Percentiles rank a stretch among this genome's conserved stretches.
These are phyloP conservation scores for Elysia chlorotica DNA, from an alignment of 1,140 invertebrate genomes.

Conservation along the genomic window DNA sequence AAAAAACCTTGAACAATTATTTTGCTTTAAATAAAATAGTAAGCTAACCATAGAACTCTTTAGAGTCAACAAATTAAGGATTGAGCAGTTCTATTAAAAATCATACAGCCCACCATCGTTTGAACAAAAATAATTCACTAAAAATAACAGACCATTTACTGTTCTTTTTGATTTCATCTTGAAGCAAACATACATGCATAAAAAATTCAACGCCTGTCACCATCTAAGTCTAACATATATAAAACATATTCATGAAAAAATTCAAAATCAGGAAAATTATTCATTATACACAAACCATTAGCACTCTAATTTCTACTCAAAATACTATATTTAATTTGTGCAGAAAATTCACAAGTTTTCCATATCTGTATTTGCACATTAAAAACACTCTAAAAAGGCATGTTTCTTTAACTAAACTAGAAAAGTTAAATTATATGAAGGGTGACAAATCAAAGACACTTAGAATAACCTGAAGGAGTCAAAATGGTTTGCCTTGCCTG, in stretches of 20 bases:
- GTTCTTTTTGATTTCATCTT: neutral
- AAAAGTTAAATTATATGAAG: neutral
- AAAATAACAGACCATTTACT: too few species aligned
- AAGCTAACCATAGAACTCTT: neutral
- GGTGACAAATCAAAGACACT: neutral
- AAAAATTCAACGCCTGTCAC: neutral
- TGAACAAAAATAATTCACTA: too few species aligned
- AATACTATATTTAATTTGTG: neutral
- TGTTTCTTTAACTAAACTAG: too few species aligned
- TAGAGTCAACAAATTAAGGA: too few species aligned
- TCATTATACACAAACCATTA: neutral
- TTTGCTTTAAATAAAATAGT: neutral
- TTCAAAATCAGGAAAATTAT: neutral
- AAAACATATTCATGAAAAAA: neutral
- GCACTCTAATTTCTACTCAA: neutral
- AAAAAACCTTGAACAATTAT: too few species aligned
- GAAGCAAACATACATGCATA: neutral
- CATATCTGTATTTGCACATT: neutral
- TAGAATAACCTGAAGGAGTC: neutral
- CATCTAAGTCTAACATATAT: neutral
- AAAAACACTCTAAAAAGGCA: neutral
- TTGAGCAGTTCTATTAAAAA: too few species aligned
- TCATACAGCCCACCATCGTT: too few species aligned
- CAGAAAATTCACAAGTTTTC: neutral
- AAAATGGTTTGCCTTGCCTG: slow-evolving; percentile 33